Percentiles rank a stretch among this genome's conserved stretches.
These are phyloP conservation scores for Pegoplata infirma DNA, from an alignment of 2,888 invertebrate genomes.

Conservation along the genomic window DNA sequence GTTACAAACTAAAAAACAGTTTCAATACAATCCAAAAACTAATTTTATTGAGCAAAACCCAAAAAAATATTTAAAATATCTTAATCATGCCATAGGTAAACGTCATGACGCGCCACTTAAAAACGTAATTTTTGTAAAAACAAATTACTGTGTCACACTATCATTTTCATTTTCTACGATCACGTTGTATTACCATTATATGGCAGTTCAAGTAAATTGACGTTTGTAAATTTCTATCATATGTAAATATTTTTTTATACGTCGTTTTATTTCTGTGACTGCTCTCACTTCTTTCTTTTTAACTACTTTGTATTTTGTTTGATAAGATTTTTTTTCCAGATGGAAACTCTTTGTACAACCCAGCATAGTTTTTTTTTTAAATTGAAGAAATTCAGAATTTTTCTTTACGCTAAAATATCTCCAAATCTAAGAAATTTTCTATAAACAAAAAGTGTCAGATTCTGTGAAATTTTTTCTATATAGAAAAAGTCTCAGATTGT, in stretches of 20 bases:
- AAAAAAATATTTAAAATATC: too few relatives aligned
- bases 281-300: neutral
- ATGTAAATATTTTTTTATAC: neutral
- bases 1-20: too few relatives aligned
- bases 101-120: too few relatives aligned
- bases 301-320: neutral
- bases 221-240: neutral
- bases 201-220: neutral
- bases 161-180: neutral
- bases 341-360: neutral
- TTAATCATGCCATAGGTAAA: too few relatives aligned
- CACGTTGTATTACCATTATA: neutral
- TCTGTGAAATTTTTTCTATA: too few relatives aligned
- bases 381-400: too few relatives aligned
- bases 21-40: too few relatives aligned
- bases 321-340: neutral
- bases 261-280: neutral
- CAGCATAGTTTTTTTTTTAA: neutral
- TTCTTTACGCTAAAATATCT: too few relatives aligned
- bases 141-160: neutral
- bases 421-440: too few relatives aligned
- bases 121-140: neutral
- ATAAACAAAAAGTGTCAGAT: too few relatives aligned
- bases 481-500: too few relatives aligned
- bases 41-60: too few relatives aligned